These are phyloP conservation scores for Apantesis nais DNA, from an alignment of 2,888 invertebrate genomes.

Conservation along the genomic window DNA sequence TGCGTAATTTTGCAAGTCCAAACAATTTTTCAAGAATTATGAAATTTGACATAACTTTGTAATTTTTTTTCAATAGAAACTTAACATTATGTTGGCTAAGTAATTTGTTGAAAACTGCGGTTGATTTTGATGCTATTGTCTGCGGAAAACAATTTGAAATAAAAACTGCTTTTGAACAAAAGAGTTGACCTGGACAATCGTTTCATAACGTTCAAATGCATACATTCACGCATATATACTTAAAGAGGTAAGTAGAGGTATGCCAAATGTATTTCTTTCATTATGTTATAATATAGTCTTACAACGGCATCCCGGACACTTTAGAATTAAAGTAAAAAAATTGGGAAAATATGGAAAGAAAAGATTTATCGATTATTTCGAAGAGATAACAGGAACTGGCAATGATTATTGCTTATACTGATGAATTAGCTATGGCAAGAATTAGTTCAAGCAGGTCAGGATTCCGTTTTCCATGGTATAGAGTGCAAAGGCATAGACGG, in stretches of 20 bases:
- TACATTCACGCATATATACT: not conserved
- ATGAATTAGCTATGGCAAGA: too few relatives aligned
- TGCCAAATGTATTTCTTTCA: too few relatives aligned
- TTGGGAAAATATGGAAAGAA: too few relatives aligned
- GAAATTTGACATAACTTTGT: constrained; percentile 37
- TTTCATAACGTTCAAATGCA: not conserved
- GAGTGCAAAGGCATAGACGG: too few relatives aligned
- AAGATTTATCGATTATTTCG: too few relatives aligned
- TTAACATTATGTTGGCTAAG: constrained; percentile 19
- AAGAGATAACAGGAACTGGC: too few relatives aligned
- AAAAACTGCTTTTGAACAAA: not conserved
- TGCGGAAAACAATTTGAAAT: constrained; percentile 15
- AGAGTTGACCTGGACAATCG: not conserved
- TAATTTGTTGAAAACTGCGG: constrained; percentile 31
- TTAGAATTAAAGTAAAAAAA: too few relatives aligned
- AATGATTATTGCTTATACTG: too few relatives aligned
- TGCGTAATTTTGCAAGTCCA: constrained; percentile 28
- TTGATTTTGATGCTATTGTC: constrained; percentile 24
- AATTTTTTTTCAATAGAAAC: constrained; percentile 27
- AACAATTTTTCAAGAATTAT: constrained; percentile 22
- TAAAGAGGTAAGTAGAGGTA: not conserved
- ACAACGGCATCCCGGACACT: not conserved
- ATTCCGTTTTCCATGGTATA: too few relatives aligned
- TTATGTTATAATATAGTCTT: not conserved
- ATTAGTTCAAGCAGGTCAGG: too few relatives aligned